Conservation (phyloP, 1,140 invertebrate species). For the Pomacea maculata region DNA sequence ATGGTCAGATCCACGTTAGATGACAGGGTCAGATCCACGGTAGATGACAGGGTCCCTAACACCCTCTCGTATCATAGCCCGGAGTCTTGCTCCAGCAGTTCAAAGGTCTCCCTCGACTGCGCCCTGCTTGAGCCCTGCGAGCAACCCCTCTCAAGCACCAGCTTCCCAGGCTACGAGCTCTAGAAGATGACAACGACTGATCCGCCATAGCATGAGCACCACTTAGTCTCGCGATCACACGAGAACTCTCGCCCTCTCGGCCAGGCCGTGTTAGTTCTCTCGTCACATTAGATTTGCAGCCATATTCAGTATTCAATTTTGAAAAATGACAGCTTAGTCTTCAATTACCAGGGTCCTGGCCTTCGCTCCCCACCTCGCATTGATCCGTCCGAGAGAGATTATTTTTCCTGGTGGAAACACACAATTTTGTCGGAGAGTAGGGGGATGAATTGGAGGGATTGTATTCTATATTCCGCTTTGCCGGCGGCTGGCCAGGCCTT, state of each 20-base stretch:
- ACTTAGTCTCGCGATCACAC: too few relatives aligned
- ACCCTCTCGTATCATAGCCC: too few relatives aligned
- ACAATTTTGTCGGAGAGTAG: constrained; percentile 6
- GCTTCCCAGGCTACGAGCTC: too few relatives aligned
- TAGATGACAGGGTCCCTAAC: too few relatives aligned
- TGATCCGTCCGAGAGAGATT: constrained; percentile 2
- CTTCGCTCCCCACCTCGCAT: constrained; percentile 5
- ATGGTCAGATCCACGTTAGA: too few relatives aligned
- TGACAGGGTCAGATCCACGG: too few relatives aligned
- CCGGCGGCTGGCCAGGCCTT: neutral
- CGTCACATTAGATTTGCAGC: constrained; percentile 23
- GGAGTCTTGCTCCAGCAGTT: too few relatives aligned
- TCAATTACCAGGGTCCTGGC: constrained; percentile 22
- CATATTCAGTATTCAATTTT: constrained; percentile 27
- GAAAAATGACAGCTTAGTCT: constrained; percentile 29
- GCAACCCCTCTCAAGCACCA: too few relatives aligned
- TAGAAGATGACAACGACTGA: too few relatives aligned
- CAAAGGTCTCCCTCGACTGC: too few relatives aligned
- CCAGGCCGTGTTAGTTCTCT: neutral
- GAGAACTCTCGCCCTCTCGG: neutral
- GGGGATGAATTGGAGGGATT: constrained; percentile 12
- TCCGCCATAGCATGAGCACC: too few relatives aligned
- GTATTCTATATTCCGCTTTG: constrained; percentile 21
- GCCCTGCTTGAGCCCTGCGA: too few relatives aligned
- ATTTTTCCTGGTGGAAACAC: constrained; percentile 22